A percentile compares a stretch with the other conserved stretches of the same genome.
Conservation (phyloP, 2,797 vertebrate species). For the Ctenopoma kingsleyae region DNA sequence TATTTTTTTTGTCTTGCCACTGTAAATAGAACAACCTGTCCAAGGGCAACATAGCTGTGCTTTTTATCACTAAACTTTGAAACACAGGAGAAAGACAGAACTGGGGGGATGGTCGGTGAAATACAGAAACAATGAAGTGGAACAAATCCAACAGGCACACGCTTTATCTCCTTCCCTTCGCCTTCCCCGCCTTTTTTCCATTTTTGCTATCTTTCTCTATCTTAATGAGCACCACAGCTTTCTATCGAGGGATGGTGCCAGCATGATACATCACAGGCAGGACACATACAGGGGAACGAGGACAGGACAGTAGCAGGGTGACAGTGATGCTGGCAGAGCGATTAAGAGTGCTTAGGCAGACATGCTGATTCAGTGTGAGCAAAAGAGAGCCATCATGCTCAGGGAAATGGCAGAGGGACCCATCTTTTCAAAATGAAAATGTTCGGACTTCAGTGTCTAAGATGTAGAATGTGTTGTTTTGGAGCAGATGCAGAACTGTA, state of each 20-base stretch:
- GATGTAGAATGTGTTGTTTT: background rate
- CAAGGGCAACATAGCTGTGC: slow-evolving; percentile 66
- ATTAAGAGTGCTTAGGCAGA: slow-evolving; percentile 66
- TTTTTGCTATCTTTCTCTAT: slow-evolving; percentile 86
- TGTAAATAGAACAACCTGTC: slow-evolving; percentile 69
- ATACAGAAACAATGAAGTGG: slow-evolving; percentile 85
- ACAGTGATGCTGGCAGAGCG: slow-evolving; percentile 62
- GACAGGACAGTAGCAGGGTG: slow-evolving; percentile 70
- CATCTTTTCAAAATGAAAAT: slow-evolving; percentile 11
- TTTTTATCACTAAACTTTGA: slow-evolving; percentile 67
- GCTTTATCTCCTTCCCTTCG: slow-evolving; percentile 81
- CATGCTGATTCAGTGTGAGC: slow-evolving; percentile 54
- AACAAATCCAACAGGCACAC: slow-evolving; percentile 84
- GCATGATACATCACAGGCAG: slow-evolving; percentile 79
- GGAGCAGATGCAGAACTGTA: background rate
- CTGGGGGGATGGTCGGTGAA: slow-evolving; percentile 58
- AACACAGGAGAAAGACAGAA: slow-evolving; percentile 59
- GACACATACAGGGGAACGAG: slow-evolving; percentile 64
- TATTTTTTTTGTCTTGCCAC: background rate
- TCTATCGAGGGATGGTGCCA: slow-evolving; percentile 77
- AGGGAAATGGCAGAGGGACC: slow-evolving; percentile 26
- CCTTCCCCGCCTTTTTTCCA: slow-evolving; percentile 73
- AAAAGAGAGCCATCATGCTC: slow-evolving; percentile 49
- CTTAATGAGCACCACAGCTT: slow-evolving; percentile 86
- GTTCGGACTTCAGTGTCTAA: slow-evolving; percentile 2